Base-by-base conservation (phyloP, 1,140 invertebrate species). In the Ceratitis capitata region DNA sequence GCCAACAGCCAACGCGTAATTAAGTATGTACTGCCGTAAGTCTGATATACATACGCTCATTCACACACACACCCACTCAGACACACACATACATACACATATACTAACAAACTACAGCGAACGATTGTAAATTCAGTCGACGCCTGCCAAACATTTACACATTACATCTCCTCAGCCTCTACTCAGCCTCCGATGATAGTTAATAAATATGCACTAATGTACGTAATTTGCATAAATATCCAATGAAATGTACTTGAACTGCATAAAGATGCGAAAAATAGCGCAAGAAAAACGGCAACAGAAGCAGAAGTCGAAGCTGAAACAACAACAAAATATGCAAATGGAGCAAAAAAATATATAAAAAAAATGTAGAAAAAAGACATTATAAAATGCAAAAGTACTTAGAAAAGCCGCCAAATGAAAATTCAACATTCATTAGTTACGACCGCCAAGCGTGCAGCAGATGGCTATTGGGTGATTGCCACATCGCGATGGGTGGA, bases 161-260 rank as follows among this genome's bases (percentile, higher is more conserved):
- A 0, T n/a, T 12, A 14, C 32, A 26, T 26, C 45, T 23, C 2
- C 61, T 69, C 1, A 0, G 14, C 16, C 3, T 32, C 12, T 26
- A 12, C 3, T 35, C 26, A 53, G n/a, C 6, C 12, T 32, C 3
- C 56, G 19, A 56, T 45, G 6, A 47, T 9, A 45, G 69, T 42
- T 23, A 42, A 78, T 78, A 78, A 47, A 78, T 78, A 78, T 78
- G 69, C 69, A 78, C n/a, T 78, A 78, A 78, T 78, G 35, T 78
- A 9, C 16, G 69, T 42, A 78, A 78, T 78, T 78, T 45, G 69
- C 69, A 78, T 78, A 78, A 78, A 78, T 78, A 12, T 78, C 69
- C 16, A 78, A 78, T 45, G 69, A 78, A 78, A 78, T 78, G 69
- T 78, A 42, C 69, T 78, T 78, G 39, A 78, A 78, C 39, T 78